Evolutionary conservation across 1,140 invertebrate genomes (phyloP).

Genomic region (Eriosoma lanigerum): DNA sequence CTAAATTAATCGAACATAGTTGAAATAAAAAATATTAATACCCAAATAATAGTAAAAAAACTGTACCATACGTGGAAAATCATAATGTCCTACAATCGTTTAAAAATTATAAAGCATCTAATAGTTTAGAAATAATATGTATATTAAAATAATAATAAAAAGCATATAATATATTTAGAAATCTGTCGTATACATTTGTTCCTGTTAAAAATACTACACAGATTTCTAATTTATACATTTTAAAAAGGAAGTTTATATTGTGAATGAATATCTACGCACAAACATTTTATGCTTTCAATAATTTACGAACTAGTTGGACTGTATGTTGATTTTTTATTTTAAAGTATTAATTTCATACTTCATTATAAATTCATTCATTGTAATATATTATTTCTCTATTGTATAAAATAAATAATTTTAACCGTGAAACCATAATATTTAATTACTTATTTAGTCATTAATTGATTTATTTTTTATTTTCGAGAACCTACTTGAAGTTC

Average conservation of each 20-base stretch:
- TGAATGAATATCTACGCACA: not conserved
- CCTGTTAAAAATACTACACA: not conserved
- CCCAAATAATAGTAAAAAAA: not conserved
- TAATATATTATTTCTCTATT: too few relatives aligned
- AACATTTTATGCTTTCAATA: not conserved
- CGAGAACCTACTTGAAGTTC: too few relatives aligned
- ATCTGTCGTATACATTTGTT: not conserved
- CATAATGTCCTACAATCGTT: slow-evolving; percentile 5
- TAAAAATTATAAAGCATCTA: slow-evolving; percentile 8
- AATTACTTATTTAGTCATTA: too few relatives aligned
- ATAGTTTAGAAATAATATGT: not conserved
- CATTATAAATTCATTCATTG: too few relatives aligned
- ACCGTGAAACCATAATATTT: too few relatives aligned
- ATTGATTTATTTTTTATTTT: too few relatives aligned
- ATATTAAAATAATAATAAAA: not conserved
- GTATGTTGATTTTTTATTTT: too few relatives aligned
- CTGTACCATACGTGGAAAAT: not conserved
- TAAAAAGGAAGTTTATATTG: not conserved
- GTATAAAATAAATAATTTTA: too few relatives aligned
- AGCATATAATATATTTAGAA: slow-evolving; percentile 16
- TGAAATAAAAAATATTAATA: slow-evolving; percentile 2
- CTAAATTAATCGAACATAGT: slow-evolving; percentile 11
- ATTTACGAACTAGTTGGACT: not conserved
- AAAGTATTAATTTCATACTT: too few relatives aligned
- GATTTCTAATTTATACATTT: slow-evolving; percentile 30